Evolutionary conservation across 2,113 vertebrate species (phyloP).

Genomic region (Enhydra lutris): DNA sequence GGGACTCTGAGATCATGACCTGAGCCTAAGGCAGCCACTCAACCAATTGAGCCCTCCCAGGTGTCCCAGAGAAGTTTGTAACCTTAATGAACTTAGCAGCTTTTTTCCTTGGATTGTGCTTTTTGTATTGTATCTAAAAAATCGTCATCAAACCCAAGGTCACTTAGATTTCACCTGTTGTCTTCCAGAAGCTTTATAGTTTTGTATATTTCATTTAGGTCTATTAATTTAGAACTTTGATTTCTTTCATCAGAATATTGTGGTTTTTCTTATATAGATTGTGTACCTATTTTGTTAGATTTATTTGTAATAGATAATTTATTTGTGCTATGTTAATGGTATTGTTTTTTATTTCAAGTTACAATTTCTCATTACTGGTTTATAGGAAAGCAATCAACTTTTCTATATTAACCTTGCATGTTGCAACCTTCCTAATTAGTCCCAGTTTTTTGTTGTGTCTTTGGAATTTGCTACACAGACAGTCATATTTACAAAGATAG

Average conservation of each 20-base stretch:
- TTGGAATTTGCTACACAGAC: neutral
- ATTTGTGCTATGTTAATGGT: neutral
- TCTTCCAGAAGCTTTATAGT: neutral
- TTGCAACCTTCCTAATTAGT: neutral
- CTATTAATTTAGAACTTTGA: neutral
- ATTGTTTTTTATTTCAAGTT: neutral
- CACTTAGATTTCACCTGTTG: neutral
- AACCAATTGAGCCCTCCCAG: no score
- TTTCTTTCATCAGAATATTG: neutral
- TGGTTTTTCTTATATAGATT: neutral
- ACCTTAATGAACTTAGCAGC: neutral
- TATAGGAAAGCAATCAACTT: neutral
- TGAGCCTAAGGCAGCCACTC: no score
- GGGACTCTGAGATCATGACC: no score
- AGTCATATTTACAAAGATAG: neutral
- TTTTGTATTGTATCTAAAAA: neutral
- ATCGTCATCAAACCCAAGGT: neutral
- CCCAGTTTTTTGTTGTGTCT: neutral
- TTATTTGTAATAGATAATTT: neutral
- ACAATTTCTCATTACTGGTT: neutral
- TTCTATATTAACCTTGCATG: neutral
- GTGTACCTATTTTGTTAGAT: neutral
- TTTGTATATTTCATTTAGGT: neutral
- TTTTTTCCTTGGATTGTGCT: neutral
- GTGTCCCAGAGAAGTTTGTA: neutral